These are phyloP conservation scores for Orchestia grillus DNA, from an alignment of 1,140 invertebrate genomes.

Conservation along the genomic window DNA sequence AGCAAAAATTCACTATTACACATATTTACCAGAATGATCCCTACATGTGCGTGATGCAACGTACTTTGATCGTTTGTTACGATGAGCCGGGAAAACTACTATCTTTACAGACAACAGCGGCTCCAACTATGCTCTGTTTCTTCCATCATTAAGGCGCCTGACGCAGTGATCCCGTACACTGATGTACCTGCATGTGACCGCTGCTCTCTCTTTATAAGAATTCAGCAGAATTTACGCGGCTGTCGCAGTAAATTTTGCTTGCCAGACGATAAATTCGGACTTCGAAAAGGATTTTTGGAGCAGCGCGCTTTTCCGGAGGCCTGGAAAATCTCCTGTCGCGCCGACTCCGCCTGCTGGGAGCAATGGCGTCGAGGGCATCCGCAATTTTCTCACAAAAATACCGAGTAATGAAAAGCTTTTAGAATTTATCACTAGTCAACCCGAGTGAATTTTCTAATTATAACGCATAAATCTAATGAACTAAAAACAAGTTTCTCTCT, in stretches of 20 bases:
- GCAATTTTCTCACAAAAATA: not conserved
- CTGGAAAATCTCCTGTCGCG: not conserved
- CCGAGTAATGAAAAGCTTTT: not conserved
- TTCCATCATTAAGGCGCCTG: not conserved
- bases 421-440: not conserved
- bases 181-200: not conserved
- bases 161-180: not conserved
- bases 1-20: too few relatives aligned
- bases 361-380: not conserved
- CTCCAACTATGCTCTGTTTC: not conserved
- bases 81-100: too few relatives aligned
- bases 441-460: too few relatives aligned
- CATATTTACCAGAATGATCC: too few relatives aligned
- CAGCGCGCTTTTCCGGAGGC: not conserved
- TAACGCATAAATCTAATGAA: not conserved
- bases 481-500: not conserved
- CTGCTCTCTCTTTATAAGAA: not conserved
- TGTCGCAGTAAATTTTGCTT: not conserved
- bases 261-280: not conserved
- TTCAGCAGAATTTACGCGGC: not conserved
- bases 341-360: not conserved
- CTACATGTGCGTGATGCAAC: too few relatives aligned
- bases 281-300: not conserved
- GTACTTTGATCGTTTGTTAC: too few relatives aligned
- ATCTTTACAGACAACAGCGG: not conserved